Evolutionary conservation across 2,797 vertebrate genomes (phyloP).

Genomic region (Schizopygopsis pylzovi): DNA sequence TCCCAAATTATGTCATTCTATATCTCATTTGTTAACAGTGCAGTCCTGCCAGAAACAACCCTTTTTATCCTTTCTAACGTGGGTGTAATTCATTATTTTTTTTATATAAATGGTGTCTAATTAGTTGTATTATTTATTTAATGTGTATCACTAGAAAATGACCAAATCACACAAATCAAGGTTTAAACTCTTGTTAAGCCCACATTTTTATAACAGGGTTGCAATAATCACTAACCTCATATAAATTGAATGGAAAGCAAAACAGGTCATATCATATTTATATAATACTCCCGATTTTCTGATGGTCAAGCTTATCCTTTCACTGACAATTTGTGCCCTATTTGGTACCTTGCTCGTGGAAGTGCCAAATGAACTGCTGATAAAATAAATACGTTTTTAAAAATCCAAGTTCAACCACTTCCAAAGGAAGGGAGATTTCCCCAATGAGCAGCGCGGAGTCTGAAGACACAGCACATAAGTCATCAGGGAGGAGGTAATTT

Average conservation of each 20-base stretch:
- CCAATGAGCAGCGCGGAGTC: conserved; percentile 81
- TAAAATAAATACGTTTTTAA: conserved; percentile 57
- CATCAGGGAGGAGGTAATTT: conserved; percentile 91
- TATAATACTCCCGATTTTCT: background rate
- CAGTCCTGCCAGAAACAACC: background rate
- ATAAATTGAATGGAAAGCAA: conserved; percentile 19
- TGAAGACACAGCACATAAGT: conserved; percentile 91
- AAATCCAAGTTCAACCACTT: conserved; percentile 24
- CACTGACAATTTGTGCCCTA: background rate
- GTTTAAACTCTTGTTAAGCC: background rate
- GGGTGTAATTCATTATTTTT: background rate
- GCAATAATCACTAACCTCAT: background rate
- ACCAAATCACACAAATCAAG: background rate
- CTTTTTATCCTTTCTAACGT: background rate
- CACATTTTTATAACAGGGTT: background rate
- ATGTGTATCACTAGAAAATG: background rate
- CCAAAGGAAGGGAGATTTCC: conserved; percentile 50
- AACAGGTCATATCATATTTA: conserved; percentile 16
- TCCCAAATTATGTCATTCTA: background rate
- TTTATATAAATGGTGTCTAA: background rate
- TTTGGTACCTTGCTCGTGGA: background rate
- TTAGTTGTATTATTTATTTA: background rate
- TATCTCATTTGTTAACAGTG: background rate
- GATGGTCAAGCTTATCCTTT: conserved; percentile 4
- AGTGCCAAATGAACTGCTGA: conserved; percentile 76